These are phyloP conservation scores for Encarsia formosa DNA, from an alignment of 2,888 invertebrate species.

Conservation along the genomic window DNA sequence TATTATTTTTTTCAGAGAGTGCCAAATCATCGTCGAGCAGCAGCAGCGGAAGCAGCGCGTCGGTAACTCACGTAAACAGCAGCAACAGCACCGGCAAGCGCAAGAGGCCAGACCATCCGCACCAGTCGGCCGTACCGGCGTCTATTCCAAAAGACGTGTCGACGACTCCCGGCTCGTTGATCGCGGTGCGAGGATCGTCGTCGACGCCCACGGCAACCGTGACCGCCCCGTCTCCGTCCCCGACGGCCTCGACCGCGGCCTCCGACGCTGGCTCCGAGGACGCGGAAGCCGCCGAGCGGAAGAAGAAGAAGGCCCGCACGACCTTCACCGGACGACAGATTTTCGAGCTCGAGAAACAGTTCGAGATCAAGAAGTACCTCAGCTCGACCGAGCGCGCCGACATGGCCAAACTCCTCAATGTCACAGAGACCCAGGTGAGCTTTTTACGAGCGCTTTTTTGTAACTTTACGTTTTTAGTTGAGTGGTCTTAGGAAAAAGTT, in stretches of 20 bases:
- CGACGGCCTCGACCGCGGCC: neutral
- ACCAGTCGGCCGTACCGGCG: too few species aligned
- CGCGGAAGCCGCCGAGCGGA: slow-evolving; percentile 49
- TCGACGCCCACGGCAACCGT: slow-evolving; percentile 29
- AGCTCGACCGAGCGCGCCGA: slow-evolving; percentile 91
- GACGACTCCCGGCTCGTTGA: neutral
- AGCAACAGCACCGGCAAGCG: slow-evolving; percentile 8
- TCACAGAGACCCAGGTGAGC: slow-evolving; percentile 95
- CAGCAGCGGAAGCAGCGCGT: too few species aligned
- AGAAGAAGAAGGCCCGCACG: slow-evolving; percentile 85
- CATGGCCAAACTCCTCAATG: slow-evolving; percentile 89
- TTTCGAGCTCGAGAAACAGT: slow-evolving; percentile 93
- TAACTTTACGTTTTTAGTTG: too few species aligned
- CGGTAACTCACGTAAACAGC: too few species aligned
- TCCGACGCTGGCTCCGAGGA: slow-evolving; percentile 15
- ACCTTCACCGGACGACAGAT: slow-evolving; percentile 95
- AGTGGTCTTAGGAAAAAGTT: too few species aligned
- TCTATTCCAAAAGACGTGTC: neutral
- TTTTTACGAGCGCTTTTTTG: too few species aligned
- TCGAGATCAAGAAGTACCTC: slow-evolving; percentile 93
- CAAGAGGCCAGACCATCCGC: slow-evolving; percentile 18
- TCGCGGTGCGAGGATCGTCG: neutral
- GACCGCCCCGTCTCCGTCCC: neutral
- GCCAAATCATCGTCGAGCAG: slow-evolving; percentile 2
- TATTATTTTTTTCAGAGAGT: too few species aligned